Conservation (phyloP, 23 tunicate genomes). For the Trididemnum clinides region DNA sequence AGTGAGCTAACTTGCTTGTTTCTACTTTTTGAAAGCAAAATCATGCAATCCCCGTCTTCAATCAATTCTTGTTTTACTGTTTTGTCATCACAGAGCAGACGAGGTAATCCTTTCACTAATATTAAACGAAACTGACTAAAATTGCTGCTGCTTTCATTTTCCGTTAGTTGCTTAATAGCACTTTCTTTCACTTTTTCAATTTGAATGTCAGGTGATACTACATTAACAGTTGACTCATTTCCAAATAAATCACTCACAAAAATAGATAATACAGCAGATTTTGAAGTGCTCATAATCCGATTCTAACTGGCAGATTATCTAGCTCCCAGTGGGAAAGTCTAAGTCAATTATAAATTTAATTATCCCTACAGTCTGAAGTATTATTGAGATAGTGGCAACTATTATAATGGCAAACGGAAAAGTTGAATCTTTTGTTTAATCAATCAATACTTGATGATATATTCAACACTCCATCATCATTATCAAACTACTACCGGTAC, state of each 20-base stretch:
- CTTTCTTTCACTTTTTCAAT: conserved; percentile 77
- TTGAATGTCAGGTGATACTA: conserved; percentile 37
- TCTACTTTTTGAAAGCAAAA: conserved; percentile 56
- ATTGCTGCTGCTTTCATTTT: conserved; percentile 41
- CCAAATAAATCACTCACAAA: conserved; percentile 59
- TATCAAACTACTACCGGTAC: too few species aligned
- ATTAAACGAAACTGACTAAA: conserved; percentile 55
- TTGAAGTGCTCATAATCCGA: too few species aligned
- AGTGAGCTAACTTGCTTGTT: conserved; percentile 39
- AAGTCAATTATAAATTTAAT: too few species aligned
- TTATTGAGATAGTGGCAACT: too few species aligned
- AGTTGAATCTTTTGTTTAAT: too few species aligned
- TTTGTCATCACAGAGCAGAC: conserved; percentile 49
- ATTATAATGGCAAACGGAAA: too few species aligned
- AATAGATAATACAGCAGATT: too few species aligned
- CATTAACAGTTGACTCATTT: conserved; percentile 29
- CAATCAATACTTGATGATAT: too few species aligned
- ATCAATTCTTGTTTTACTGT: conserved; percentile 67
- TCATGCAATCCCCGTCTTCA: conserved; percentile 41
- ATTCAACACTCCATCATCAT: too few species aligned
- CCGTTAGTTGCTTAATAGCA: conserved; percentile 55
- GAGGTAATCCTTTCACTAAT: conserved; percentile 13
- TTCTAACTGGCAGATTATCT: too few species aligned
- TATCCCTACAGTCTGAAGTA: too few species aligned
- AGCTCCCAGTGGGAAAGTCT: too few species aligned